Conservation (phyloP, 1,140 invertebrate species). For the Thereuonema tuberculata region DNA sequence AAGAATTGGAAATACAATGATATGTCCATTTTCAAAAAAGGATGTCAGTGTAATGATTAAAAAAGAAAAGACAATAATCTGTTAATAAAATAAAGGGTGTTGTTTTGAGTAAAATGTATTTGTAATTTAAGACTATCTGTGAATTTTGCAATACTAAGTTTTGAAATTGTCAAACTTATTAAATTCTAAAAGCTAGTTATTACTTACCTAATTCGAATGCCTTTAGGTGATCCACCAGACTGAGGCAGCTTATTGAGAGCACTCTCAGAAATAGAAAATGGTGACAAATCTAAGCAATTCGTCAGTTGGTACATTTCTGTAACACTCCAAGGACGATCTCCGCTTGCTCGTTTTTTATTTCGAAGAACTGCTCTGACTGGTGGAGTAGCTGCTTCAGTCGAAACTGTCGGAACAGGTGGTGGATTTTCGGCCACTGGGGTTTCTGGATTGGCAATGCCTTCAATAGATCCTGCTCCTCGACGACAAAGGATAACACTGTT, state of each 20-base stretch:
- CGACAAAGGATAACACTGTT: slow-evolving; percentile 48
- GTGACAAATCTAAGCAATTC: slow-evolving; percentile 33
- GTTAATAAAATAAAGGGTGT: too few relatives aligned
- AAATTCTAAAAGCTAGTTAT: too few relatives aligned
- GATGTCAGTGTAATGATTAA: too few relatives aligned
- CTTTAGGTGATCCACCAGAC: not conserved
- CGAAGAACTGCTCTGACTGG: slow-evolving; percentile 31
- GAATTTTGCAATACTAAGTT: too few relatives aligned
- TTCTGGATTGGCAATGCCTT: slow-evolving; percentile 33
- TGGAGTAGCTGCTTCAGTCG: slow-evolving; percentile 17
- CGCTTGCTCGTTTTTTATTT: slow-evolving; percentile 32
- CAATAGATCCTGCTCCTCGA: slow-evolving; percentile 36
- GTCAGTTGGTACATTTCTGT: slow-evolving; percentile 58
- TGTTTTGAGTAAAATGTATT: too few relatives aligned
- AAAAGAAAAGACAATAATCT: too few relatives aligned
- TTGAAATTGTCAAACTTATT: too few relatives aligned
- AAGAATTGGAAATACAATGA: too few relatives aligned
- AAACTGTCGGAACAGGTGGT: slow-evolving; percentile 13
- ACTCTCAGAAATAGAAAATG: slow-evolving; percentile 69
- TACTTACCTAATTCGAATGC: not conserved
- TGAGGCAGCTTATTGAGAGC: slow-evolving; percentile 48
- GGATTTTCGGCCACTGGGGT: slow-evolving; percentile 8
- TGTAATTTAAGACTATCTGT: too few relatives aligned
- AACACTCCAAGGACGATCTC: slow-evolving; percentile 64
- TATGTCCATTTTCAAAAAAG: too few relatives aligned